Evolutionary conservation across 2,797 vertebrate species (phyloP).

Genomic region (Ciconia nigra): DNA sequence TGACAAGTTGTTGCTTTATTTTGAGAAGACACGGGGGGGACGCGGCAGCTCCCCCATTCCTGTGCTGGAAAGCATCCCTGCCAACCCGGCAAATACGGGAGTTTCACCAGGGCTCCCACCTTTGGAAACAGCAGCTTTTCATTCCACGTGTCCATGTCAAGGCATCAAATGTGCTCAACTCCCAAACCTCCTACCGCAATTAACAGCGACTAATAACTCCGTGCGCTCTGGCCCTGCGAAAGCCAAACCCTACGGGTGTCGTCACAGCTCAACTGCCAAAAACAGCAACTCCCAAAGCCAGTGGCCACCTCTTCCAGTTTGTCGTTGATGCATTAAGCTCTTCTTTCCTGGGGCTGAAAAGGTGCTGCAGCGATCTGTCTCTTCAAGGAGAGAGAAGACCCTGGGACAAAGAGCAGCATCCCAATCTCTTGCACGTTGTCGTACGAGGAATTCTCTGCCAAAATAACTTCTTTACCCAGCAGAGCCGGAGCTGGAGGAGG

Average conservation of each 20-base stretch:
- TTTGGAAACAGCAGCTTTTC: background rate
- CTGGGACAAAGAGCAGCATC: background rate
- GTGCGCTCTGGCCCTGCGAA: background rate
- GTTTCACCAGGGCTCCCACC: background rate
- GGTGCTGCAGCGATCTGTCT: background rate
- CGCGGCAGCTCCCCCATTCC: background rate
- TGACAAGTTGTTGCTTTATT: fast-evolving
- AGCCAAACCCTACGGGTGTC: fast-evolving
- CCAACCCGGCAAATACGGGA: fast-evolving
- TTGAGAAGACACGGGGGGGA: fast-evolving
- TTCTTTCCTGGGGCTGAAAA: background rate
- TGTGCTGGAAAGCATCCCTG: background rate
- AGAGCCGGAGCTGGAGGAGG: background rate
- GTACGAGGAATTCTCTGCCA: fast-evolving
- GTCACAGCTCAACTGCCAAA: background rate
- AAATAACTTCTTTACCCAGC: fast-evolving
- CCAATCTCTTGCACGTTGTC: fast-evolving
- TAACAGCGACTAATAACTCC: background rate
- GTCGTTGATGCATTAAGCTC: fast-evolving
- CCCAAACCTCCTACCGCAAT: background rate
- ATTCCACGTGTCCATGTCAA: background rate
- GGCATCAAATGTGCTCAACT: background rate
- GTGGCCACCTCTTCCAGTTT: background rate
- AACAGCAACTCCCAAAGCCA: background rate
- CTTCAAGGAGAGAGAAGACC: background rate